Percentiles rank a stretch among this genome's conserved stretches.
Conservation (phyloP, 2,888 invertebrate genomes). For the Perizoma affinitatum region DNA sequence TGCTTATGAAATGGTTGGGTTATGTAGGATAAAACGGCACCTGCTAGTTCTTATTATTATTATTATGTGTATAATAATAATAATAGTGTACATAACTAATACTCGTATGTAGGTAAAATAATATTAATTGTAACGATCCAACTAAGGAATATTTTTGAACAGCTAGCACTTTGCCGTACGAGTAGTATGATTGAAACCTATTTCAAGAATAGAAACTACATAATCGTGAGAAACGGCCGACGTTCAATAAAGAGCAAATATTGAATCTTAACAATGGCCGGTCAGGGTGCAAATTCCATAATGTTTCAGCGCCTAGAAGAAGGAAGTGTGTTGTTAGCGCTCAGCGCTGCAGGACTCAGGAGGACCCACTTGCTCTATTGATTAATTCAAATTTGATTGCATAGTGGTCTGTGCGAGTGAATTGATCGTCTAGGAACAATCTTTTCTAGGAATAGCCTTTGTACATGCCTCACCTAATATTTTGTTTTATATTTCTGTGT, state of each 20-base stretch:
- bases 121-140: no score
- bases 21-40: no score
- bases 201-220: conserved; percentile 38
- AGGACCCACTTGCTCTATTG: conserved; percentile 75
- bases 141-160: no score
- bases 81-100: no score
- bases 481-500: no score
- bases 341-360: conserved; percentile 38
- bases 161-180: conserved; percentile 3
- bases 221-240: conserved; percentile 44
- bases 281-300: conserved; percentile 40
- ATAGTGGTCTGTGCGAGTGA: conserved; percentile 62
- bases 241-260: conserved; percentile 41
- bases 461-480: no score
- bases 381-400: conserved; percentile 81
- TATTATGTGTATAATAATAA: no score
- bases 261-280: conserved; percentile 44
- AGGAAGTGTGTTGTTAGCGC: conserved; percentile 41
- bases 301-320: conserved; percentile 32
- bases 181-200: conserved; percentile 29
- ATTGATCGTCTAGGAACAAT: conserved; percentile 48
- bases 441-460: no score
- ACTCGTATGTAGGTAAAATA: no score
- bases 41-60: no score
- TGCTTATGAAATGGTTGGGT: no score